A percentile compares a stretch with the other conserved stretches of the same genome.
Conservation (phyloP, 2,797 vertebrate genomes). For the Notoglanidium macrostoma region DNA sequence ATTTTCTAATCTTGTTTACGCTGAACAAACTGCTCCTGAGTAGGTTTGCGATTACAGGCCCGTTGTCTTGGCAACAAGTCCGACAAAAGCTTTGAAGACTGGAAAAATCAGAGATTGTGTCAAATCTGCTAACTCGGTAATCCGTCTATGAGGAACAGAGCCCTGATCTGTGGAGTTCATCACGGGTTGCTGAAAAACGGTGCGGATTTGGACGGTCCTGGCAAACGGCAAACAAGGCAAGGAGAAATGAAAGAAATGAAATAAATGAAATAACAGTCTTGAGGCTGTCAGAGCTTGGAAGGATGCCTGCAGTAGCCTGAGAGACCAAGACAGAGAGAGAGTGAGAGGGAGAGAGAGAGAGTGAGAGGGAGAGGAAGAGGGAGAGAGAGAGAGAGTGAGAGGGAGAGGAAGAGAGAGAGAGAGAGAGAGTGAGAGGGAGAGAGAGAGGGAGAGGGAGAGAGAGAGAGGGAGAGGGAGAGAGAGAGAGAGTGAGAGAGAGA, state of each 20-base stretch:
- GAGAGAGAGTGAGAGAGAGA: too few relatives aligned
- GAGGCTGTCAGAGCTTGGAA: conserved; percentile 55
- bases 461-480: too few relatives aligned
- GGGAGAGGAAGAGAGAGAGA: neutral
- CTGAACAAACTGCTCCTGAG: neutral
- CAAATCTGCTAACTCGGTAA: conserved; percentile 4
- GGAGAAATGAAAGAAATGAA: conserved; percentile 45
- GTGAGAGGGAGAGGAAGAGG: neutral
- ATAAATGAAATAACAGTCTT: conserved; percentile 48
- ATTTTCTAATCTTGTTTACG: neutral
- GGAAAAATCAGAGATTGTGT: conserved; percentile 1
- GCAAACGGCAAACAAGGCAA: conserved; percentile 33
- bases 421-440: too few relatives aligned
- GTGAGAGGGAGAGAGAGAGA: neutral
- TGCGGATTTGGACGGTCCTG: conserved; percentile 23
- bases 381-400: conserved; percentile 3
- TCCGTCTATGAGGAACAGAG: neutral
- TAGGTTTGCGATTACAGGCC: neutral
- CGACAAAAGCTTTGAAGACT: neutral
- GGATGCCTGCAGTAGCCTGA: conserved; percentile 36
- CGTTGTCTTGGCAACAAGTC: neutral
- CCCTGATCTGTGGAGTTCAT: conserved; percentile 1
- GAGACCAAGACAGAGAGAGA: neutral
- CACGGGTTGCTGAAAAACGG: conserved; percentile 25
- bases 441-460: too few relatives aligned